Percentiles rank a stretch among this genome's conserved stretches.
phyloP scores from a whole-genome alignment of 2,113 vertebrate genomes.

The Rhabdornis inornatus region DNA sequence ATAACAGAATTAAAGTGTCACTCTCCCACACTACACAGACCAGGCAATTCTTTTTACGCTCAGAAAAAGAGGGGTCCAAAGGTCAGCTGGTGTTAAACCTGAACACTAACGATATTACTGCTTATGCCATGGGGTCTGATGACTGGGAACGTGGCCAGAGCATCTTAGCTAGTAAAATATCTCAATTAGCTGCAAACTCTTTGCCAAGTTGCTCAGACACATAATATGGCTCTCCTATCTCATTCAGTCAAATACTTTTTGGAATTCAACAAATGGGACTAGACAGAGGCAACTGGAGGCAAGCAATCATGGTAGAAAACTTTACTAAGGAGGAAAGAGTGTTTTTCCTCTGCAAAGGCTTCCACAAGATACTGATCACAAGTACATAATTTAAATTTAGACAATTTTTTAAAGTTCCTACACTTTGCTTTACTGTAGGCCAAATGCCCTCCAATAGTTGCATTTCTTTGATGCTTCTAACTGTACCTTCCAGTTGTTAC shows the following conservation, averaged over 20 bases:
- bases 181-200: conserved; percentile 69
- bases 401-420: not conserved
- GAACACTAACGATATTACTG: conserved; percentile 72
- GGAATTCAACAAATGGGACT: not conserved
- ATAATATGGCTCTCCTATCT: not conserved
- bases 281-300: not conserved
- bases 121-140: conserved; percentile 60
- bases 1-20: conserved; percentile 67
- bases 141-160: conserved; percentile 65
- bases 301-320: not conserved
- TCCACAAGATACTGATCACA: not conserved
- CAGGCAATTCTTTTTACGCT: conserved; percentile 41
- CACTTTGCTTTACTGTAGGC: not conserved
- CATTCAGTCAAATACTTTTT: not conserved
- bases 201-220: conserved; percentile 55
- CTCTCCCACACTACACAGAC: conserved; percentile 52
- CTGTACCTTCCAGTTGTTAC: not conserved
- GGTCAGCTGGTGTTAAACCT: conserved; percentile 65
- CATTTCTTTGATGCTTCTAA: not conserved
- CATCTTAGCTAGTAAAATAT: conserved; percentile 59
- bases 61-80: conserved; percentile 40
- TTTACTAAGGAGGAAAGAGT: not conserved
- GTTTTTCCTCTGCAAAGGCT: not conserved
- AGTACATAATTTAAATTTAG: not conserved
- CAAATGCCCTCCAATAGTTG: not conserved